Evolutionary conservation across 30 jellyfish, hydroid and myxozoan species (phyloP).

Genomic region (Aurelia sp.): DNA sequence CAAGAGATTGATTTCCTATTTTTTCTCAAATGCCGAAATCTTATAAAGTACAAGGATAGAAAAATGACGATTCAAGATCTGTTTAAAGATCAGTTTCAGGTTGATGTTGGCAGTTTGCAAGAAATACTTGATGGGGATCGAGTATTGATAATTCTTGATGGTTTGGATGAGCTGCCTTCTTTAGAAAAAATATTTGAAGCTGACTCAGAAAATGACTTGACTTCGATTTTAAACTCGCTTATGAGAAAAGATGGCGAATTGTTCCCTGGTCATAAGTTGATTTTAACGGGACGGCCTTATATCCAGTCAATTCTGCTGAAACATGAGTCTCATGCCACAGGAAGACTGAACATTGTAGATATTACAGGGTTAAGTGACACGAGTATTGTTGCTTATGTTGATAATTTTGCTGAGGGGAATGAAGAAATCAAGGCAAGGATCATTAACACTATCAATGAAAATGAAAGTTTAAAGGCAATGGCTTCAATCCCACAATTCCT

Average conservation of each 20-base stretch:
- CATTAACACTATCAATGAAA: neutral
- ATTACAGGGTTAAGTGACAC: constrained; percentile 20
- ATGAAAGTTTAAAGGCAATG: constrained; percentile 10
- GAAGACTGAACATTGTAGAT: constrained; percentile 15
- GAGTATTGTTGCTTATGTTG: constrained; percentile 14
- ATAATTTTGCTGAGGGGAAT: constrained; percentile 22
- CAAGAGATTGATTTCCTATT: constrained; percentile 34
- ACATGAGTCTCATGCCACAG: constrained; percentile 13
- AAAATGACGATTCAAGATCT: neutral
- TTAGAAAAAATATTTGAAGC: constrained; percentile 5
- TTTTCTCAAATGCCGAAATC: constrained; percentile 26
- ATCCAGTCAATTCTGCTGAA: constrained; percentile 28
- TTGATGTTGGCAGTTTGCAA: neutral
- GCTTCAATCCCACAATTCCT: constrained; percentile 51
- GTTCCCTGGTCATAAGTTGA: constrained; percentile 46
- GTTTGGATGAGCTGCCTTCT: constrained; percentile 51
- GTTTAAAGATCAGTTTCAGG: constrained; percentile 17
- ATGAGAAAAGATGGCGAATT: constrained; percentile 18
- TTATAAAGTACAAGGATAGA: neutral
- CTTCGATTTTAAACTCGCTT: constrained; percentile 7
- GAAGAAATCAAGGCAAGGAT: neutral
- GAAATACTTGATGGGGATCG: constrained; percentile 13
- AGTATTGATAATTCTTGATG: constrained; percentile 32
- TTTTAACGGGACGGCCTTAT: constrained; percentile 47
- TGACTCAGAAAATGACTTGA: neutral